Evolutionary conservation across 92 coral and sea anemone genomes (phyloP), one percentile per base, ranked within the genome.

Genomic region (Bergia puertoricense): DNA sequence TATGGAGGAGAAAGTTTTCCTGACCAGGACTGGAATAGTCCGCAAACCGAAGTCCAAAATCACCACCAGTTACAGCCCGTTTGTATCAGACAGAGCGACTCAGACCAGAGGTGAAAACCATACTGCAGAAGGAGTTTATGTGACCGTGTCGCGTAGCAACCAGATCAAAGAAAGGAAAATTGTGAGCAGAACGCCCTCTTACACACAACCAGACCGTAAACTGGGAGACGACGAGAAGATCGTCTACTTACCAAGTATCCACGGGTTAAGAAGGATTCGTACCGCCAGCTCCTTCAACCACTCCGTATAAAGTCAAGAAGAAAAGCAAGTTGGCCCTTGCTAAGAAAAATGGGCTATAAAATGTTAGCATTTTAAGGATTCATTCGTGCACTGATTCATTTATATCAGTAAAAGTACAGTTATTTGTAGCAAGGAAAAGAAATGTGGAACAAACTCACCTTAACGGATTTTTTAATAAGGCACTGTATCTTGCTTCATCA

Each of bases 91-190:
- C 30, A 72, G 87, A 69, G 87, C 87, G 13, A 84, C 87, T 16
- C 87, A 84, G 23, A 84, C 87, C 41, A 84, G 44, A 30, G 22
- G 79, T 8, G 79, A 84, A 37, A 23, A 71, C 16, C 87, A 84
- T 30, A 84, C 69, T 18, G 78, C 67, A 0, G 87, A 84, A 72
- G 87, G 87, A 46, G 87, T 84, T 84, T 84, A 84, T 48, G 87
- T 84, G 44, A 71, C 44, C 38, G 87, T 84, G 4, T 51, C 87
- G 41, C 87, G 87, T 84, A 71, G 87, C 79, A 84, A 84, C 79
- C 87, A 72, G 36, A 46, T 71, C 16, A 84, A 84, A 51, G 59
- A 37, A 39, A 84, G 79, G 38, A 84, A 84, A 50, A 37, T 72
- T 37, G 79, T 72, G 45, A 84, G 87, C 43, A 37, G 79, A 69